These are phyloP conservation scores for Phocoena sinus DNA, from an alignment of 2,113 vertebrate genomes.

Conservation along the genomic window DNA sequence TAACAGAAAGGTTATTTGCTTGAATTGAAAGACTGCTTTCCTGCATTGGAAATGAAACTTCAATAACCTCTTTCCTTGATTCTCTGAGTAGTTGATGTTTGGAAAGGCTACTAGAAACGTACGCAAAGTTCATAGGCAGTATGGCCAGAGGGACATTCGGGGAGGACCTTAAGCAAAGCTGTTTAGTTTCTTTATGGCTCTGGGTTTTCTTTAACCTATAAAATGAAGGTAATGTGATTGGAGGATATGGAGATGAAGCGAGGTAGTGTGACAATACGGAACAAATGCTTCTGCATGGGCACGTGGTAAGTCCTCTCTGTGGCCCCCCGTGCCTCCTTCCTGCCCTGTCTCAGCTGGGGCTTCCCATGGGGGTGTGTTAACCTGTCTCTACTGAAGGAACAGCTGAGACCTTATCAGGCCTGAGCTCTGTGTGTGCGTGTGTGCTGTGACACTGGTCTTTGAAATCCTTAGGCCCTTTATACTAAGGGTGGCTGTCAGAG, in stretches of 20 bases:
- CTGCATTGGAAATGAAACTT: neutral
- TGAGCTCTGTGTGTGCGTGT: neutral
- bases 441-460: neutral
- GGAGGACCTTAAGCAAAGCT: neutral
- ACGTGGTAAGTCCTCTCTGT: rapidly evolving
- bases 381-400: neutral
- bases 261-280: neutral
- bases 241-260: neutral
- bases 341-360: neutral
- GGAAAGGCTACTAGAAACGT: neutral
- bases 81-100: neutral
- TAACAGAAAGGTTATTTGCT: neutral
- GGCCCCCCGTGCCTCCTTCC: neutral
- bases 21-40: neutral
- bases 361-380: neutral
- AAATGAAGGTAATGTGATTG: neutral
- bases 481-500: neutral
- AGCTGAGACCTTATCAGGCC: neutral
- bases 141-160: neutral
- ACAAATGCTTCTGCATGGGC: neutral
- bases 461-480: neutral
- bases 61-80: neutral
- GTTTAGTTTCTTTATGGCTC: neutral
- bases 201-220: neutral
- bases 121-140: neutral